Evolutionary conservation across 2,888 invertebrate species (phyloP).

Genomic region (Ophion obscuratus): DNA sequence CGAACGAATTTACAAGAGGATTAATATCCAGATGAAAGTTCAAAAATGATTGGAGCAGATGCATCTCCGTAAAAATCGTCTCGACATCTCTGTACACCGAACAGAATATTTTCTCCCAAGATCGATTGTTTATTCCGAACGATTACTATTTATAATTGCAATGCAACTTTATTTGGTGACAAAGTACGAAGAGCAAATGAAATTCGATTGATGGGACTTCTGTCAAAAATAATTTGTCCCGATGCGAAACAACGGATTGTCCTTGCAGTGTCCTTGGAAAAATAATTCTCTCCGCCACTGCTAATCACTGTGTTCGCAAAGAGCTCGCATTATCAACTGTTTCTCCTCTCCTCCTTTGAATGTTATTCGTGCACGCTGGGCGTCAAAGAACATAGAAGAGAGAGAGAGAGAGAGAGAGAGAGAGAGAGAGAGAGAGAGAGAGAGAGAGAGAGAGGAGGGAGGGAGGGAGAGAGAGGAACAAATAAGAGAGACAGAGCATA

Average conservation of each 20-base stretch:
- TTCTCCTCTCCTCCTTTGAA: constrained; percentile 26
- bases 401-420: constrained; percentile 29
- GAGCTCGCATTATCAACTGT: constrained; percentile 56
- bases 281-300: constrained; percentile 49
- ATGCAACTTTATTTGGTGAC: background rate
- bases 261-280: constrained; percentile 4
- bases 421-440: constrained; percentile 29
- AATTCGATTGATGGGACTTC: background rate
- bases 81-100: background rate
- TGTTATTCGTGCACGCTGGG: constrained; percentile 68
- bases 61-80: background rate
- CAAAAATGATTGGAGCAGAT: background rate
- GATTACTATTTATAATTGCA: background rate
- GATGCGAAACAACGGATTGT: constrained; percentile 7
- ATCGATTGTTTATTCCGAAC: background rate
- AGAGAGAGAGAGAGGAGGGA: constrained; percentile 30
- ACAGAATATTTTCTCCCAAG: background rate
- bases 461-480: constrained; percentile 31
- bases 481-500: constrained; percentile 53
- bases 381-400: constrained; percentile 59
- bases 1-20: background rate
- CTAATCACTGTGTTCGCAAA: constrained; percentile 59
- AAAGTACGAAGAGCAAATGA: background rate
- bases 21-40: background rate
- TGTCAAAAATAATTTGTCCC: constrained; percentile 17